Conservation (phyloP, 2,113 vertebrate species). For the Chaenocephalus aceratus region DNA sequence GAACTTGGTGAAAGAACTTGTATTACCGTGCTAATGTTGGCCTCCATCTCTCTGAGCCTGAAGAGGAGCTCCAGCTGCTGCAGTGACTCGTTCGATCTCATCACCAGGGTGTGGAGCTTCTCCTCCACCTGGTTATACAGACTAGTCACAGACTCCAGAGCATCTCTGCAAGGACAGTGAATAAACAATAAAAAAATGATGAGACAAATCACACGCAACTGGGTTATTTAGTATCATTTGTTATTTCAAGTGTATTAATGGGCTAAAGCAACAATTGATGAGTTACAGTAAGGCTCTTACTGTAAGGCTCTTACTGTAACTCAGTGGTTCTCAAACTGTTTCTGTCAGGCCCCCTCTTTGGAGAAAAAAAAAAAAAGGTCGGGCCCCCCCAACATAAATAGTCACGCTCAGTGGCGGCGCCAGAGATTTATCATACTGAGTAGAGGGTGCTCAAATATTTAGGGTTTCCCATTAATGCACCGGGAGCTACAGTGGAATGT, state of each 20-base stretch:
- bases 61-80: constrained; percentile 87
- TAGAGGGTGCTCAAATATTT: no score
- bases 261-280: background rate
- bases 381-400: no score
- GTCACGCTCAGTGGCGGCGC: no score
- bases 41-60: constrained; percentile 84
- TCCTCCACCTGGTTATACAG: constrained; percentile 92
- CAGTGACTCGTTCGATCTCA: constrained; percentile 89
- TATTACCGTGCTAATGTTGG: constrained; percentile 84
- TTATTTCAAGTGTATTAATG: background rate
- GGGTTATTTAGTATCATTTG: background rate
- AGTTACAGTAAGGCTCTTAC: no score
- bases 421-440: no score
- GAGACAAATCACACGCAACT: background rate
- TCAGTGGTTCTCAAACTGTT: no score
- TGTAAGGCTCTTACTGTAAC: no score
- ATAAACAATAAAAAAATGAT: background rate
- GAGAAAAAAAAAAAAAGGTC: no score
- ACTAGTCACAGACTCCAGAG: constrained; percentile 82
- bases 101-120: constrained; percentile 90
- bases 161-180: constrained; percentile 74
- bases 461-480: no score
- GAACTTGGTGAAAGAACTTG: background rate
- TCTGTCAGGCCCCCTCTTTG: no score
- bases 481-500: no score